Percentiles rank a stretch among this genome's conserved stretches.
Evolutionary conservation across 2,113 vertebrate genomes (phyloP).

Genomic region (Pachypanchax playfairii): DNA sequence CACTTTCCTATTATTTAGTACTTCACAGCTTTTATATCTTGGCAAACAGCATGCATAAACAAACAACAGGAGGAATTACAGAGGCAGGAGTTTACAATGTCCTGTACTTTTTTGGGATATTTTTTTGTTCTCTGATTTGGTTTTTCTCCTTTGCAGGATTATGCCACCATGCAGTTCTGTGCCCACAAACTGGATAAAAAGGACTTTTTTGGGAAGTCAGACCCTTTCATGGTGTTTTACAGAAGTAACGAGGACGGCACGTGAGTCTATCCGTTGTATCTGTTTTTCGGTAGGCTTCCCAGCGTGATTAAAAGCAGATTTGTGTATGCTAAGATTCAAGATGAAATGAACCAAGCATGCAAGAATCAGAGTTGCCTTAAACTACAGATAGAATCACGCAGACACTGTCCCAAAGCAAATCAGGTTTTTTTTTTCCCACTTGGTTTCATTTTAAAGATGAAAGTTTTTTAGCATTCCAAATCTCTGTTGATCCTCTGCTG

Average conservation of each 20-base stretch:
- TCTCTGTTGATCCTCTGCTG: constrained; percentile 30
- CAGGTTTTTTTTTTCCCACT: neutral
- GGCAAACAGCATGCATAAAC: constrained; percentile 39
- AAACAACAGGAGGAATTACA: constrained; percentile 46
- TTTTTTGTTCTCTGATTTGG: constrained; percentile 16
- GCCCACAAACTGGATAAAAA: constrained; percentile 95
- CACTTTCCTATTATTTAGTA: constrained; percentile 61
- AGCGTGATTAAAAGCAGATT: constrained; percentile 10
- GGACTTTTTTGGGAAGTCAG: constrained; percentile 93
- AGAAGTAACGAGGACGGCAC: constrained; percentile 93
- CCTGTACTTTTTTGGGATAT: constrained; percentile 35
- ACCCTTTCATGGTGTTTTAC: constrained; percentile 93
- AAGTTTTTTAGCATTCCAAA: constrained; percentile 25
- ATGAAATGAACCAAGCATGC: constrained; percentile 11
- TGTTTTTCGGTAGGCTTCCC: neutral
- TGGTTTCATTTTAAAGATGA: constrained; percentile 6
- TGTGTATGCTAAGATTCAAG: constrained; percentile 17
- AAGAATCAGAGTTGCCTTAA: constrained; percentile 25
- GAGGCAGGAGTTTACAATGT: constrained; percentile 49
- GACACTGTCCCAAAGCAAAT: constrained; percentile 7
- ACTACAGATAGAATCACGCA: constrained; percentile 9
- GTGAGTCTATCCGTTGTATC: constrained; percentile 75
- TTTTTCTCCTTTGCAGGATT: constrained; percentile 77
- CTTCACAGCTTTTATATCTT: constrained; percentile 59
- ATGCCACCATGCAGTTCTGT: constrained; percentile 91